Evolutionary conservation across 2,113 vertebrate species (phyloP).

Genomic region (Artemisiospiza belli): DNA sequence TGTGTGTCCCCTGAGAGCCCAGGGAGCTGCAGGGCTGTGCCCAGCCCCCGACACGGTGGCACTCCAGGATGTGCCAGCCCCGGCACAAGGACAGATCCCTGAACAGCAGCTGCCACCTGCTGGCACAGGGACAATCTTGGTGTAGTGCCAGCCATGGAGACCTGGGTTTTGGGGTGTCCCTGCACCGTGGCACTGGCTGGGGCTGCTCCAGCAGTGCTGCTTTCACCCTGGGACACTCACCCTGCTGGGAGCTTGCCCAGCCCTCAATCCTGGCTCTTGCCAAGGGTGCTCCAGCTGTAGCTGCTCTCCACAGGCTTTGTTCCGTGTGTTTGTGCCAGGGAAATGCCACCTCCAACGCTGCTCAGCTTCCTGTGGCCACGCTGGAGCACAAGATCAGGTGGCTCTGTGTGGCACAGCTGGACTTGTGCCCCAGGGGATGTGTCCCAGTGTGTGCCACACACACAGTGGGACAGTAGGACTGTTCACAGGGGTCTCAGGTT

Average conservation of each 20-base stretch:
- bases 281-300: background rate
- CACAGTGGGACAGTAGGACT: fast-evolving
- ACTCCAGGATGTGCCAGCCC: background rate
- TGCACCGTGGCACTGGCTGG: background rate
- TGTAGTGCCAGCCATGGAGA: background rate
- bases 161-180: background rate
- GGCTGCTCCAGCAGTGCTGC: background rate
- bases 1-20: fast-evolving
- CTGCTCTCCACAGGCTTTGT: background rate
- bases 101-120: constrained; percentile 33
- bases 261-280: background rate
- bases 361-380: fast-evolving
- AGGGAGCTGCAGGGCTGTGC: background rate
- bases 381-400: background rate
- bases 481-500: no score
- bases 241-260: background rate
- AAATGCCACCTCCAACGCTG: background rate
- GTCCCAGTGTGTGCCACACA: fast-evolving
- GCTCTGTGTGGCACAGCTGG: background rate
- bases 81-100: background rate
- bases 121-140: background rate
- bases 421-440: background rate
- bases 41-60: background rate
- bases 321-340: background rate
- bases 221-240: background rate